Conservation (phyloP, 1,140 invertebrate species). For the Bradynema listronoti region DNA sequence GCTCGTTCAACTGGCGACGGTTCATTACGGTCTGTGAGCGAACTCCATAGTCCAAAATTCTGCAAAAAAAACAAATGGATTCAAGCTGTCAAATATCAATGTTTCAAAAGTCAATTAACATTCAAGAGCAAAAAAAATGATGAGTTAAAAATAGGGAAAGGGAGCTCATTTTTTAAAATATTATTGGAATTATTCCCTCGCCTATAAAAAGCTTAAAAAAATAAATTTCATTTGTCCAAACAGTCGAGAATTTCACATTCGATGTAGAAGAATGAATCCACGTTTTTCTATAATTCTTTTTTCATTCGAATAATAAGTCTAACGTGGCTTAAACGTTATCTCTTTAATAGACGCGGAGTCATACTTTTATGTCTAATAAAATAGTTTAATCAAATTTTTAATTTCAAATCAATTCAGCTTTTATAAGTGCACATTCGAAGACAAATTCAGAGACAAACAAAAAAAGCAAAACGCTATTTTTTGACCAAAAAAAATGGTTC, state of each 20-base stretch:
- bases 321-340: not conserved
- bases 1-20: conserved; percentile 31
- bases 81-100: not conserved
- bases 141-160: not conserved
- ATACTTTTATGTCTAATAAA: not conserved
- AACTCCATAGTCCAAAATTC: conserved; percentile 51
- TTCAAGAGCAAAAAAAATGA: not conserved
- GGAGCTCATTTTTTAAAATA: not conserved
- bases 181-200: too few relatives aligned
- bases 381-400: not conserved
- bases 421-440: not conserved
- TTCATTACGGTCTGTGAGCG: conserved; percentile 45
- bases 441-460: not conserved
- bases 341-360: not conserved
- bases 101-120: not conserved
- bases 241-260: not conserved
- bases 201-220: too few relatives aligned
- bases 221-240: not conserved
- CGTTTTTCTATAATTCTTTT: not conserved
- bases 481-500: too few relatives aligned
- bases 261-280: too few relatives aligned
- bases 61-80: conserved; percentile 20
- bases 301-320: not conserved
- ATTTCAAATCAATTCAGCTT: not conserved
- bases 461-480: not conserved